These are phyloP conservation scores for Tenebrosternarchus preto DNA, from an alignment of 2,113 vertebrate species.

Conservation along the genomic window DNA sequence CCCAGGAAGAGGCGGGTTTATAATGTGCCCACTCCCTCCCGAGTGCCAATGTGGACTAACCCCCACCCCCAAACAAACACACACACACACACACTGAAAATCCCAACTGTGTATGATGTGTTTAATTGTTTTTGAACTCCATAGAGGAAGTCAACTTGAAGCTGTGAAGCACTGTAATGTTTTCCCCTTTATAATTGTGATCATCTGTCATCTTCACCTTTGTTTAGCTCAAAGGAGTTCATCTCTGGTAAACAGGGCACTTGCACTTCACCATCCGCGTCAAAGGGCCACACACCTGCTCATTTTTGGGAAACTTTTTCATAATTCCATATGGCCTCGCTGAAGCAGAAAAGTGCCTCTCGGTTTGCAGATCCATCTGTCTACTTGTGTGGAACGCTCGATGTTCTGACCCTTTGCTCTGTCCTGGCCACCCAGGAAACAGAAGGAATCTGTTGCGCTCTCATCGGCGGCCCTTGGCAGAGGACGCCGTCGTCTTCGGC, in stretches of 20 bases:
- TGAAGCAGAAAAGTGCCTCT: constrained; percentile 50
- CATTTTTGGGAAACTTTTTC: constrained; percentile 42
- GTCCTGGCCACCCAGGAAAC: constrained; percentile 19
- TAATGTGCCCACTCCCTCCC: constrained; percentile 1
- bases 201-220: constrained; percentile 52
- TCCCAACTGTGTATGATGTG: constrained; percentile 20
- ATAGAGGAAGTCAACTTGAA: neutral
- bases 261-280: constrained; percentile 46
- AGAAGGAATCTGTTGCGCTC: constrained; percentile 34
- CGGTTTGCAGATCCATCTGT: constrained; percentile 41
- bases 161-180: constrained; percentile 31
- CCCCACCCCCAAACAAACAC: neutral
- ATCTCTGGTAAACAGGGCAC: constrained; percentile 31
- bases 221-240: constrained; percentile 44
- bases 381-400: constrained; percentile 18
- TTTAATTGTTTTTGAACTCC: constrained; percentile 37
- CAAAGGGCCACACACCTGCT: constrained; percentile 41
- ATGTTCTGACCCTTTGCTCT: constrained; percentile 30
- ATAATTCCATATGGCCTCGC: constrained; percentile 49
- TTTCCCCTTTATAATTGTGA: constrained; percentile 45
- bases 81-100: no score
- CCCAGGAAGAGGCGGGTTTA: constrained; percentile 15
- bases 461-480: no score
- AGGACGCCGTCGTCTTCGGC: neutral
- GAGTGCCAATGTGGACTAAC: no score